These are phyloP conservation scores for Corythucha ciliata DNA, from an alignment of 2,888 invertebrate genomes.

Conservation along the genomic window DNA sequence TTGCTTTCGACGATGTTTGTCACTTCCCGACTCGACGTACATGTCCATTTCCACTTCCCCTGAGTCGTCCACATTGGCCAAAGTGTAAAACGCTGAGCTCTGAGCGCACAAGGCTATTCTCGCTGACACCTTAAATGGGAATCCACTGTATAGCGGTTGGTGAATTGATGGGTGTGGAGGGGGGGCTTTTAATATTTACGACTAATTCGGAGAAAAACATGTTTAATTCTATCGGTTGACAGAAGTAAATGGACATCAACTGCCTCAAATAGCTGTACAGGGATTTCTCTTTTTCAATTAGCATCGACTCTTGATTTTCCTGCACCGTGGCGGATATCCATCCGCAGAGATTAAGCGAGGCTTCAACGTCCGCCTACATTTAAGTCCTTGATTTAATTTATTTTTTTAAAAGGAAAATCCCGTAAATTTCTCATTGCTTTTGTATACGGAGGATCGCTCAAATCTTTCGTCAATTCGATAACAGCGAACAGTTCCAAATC, in stretches of 20 bases:
- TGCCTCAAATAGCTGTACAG: constrained; percentile 21
- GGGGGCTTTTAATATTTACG: too few species aligned
- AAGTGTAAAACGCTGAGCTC: constrained; percentile 20
- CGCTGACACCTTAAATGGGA: too few species aligned
- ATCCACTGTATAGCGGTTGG: too few species aligned
- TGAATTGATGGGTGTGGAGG: too few species aligned
- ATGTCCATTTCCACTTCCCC: constrained; percentile 21
- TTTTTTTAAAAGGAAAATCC: too few species aligned
- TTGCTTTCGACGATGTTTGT: constrained; percentile 20
- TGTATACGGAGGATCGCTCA: constrained; percentile 14
- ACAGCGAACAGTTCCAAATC: constrained; percentile 20
- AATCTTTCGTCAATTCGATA: constrained; percentile 16
- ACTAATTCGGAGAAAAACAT: constrained; percentile 21
- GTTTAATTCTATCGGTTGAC: constrained; percentile 20
- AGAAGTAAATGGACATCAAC: constrained; percentile 19
- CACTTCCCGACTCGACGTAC: constrained; percentile 21
- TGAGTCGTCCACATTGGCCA: constrained; percentile 22
- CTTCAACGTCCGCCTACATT: constrained; percentile 7
- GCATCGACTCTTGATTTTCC: constrained; percentile 19
- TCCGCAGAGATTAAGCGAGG: constrained; percentile 13
- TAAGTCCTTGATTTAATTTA: too few species aligned
- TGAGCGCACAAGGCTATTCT: constrained; percentile 21
- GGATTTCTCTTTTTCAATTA: constrained; percentile 13
- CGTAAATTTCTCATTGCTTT: too few species aligned
- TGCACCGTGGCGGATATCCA: constrained; percentile 16